A percentile compares a stretch with the other conserved stretches of the same genome.
Evolutionary conservation across 2,113 vertebrate genomes (phyloP).

Genomic region (Paralichthys olivaceus): DNA sequence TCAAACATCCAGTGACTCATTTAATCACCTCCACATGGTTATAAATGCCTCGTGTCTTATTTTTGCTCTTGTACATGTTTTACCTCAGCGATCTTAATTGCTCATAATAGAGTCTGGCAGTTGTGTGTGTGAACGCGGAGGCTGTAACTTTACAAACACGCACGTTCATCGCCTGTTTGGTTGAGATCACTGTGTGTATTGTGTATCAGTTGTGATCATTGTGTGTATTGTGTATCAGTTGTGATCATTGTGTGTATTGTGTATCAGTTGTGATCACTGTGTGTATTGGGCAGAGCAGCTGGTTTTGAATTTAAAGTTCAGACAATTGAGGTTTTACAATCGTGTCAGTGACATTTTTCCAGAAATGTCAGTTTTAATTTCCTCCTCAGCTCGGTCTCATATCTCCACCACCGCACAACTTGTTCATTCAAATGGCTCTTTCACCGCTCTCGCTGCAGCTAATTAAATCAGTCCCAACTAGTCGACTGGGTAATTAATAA

Average conservation of each 20-base stretch:
- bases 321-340: conserved; percentile 51
- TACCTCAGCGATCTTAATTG: no score
- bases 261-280: background rate
- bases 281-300: conserved; percentile 50
- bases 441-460: conserved; percentile 52
- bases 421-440: conserved; percentile 54
- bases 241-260: conserved; percentile 32
- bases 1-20: background rate
- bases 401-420: conserved; percentile 47
- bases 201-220: background rate
- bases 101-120: background rate
- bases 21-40: no score
- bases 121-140: background rate
- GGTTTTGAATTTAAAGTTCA: conserved; percentile 31
- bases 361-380: conserved; percentile 36
- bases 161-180: conserved; percentile 4
- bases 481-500: conserved; percentile 72
- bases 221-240: conserved; percentile 27
- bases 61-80: background rate
- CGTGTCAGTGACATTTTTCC: conserved; percentile 5
- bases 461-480: conserved; percentile 72
- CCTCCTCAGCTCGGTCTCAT: conserved; percentile 34
- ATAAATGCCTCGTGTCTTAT: no score
- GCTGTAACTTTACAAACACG: conserved; percentile 9
- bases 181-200: conserved; percentile 32